phyloP scores from a whole-genome alignment of 2,113 vertebrate species.

The Chelonoidis abingdonii region DNA sequence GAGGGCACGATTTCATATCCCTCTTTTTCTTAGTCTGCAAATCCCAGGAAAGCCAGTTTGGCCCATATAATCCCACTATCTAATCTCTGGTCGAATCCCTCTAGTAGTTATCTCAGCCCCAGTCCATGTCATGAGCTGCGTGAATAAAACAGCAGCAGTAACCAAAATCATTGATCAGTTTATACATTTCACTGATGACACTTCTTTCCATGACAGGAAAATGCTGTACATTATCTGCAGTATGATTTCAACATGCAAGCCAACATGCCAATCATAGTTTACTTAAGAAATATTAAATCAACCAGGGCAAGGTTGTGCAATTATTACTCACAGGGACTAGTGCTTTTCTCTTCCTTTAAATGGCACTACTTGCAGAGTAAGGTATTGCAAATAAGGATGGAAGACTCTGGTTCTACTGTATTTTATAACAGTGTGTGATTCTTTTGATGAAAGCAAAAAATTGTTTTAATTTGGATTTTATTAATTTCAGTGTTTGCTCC shows the following conservation, averaged over 20 bases:
- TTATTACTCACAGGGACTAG: too few relatives aligned
- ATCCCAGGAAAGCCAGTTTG: not conserved
- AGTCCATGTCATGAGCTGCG: too few relatives aligned
- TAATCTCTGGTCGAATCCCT: not conserved
- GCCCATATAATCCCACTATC: not conserved
- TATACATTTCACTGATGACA: not conserved
- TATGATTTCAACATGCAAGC: not conserved
- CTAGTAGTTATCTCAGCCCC: too few relatives aligned
- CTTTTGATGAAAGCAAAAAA: not conserved
- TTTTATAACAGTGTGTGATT: not conserved
- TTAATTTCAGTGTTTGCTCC: not conserved
- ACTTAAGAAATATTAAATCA: not conserved
- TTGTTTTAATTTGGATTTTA: not conserved
- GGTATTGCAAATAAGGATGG: too few relatives aligned
- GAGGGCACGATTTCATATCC: not conserved
- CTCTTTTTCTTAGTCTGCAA: not conserved
- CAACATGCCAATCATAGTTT: not conserved
- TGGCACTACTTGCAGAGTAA: not conserved
- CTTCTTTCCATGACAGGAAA: not conserved
- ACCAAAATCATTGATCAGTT: not conserved
- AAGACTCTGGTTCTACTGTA: not conserved
- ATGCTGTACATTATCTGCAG: not conserved
- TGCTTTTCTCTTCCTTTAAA: not conserved
- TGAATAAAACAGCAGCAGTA: not conserved
- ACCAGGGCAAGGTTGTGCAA: too few relatives aligned